Evolutionary conservation across 2,113 vertebrate species (phyloP).

Genomic region (Perca flavescens): DNA sequence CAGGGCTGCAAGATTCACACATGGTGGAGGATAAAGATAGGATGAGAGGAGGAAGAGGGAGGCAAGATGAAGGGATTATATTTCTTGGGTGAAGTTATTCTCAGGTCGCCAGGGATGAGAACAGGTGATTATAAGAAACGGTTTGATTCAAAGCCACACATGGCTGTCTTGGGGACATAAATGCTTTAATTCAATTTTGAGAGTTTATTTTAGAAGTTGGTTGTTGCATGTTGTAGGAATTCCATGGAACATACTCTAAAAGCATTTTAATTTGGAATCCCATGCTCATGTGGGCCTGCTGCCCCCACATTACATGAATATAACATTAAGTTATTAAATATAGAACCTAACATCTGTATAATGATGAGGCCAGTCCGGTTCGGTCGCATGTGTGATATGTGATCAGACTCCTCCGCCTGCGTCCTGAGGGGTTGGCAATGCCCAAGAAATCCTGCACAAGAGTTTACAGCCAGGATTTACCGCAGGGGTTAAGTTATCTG

Average conservation of each 20-base stretch:
- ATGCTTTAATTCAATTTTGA: constrained; percentile 43
- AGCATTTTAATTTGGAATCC: constrained; percentile 48
- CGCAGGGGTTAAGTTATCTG: constrained; percentile 68
- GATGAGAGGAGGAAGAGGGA: constrained; percentile 37
- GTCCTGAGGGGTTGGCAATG: constrained; percentile 50
- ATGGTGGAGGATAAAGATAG: constrained; percentile 58
- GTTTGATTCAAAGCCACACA: constrained; percentile 58
- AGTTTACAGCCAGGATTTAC: constrained; percentile 74
- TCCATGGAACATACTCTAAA: constrained; percentile 27
- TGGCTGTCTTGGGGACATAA: constrained; percentile 38
- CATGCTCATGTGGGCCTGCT: background rate
- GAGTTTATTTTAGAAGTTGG: constrained; percentile 45
- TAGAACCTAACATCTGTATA: constrained; percentile 60
- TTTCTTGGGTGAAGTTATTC: constrained; percentile 59
- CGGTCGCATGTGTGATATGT: constrained; percentile 59
- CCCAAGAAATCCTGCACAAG: constrained; percentile 53
- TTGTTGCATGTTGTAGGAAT: constrained; percentile 26
- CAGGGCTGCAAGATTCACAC: constrained; percentile 38
- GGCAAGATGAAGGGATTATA: constrained; percentile 62
- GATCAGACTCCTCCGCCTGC: constrained; percentile 37
- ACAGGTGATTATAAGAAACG: constrained; percentile 60
- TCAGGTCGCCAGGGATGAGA: constrained; percentile 53
- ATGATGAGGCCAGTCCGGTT: constrained; percentile 47
- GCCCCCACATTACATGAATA: constrained; percentile 55
- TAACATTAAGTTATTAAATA: constrained; percentile 62